These are phyloP conservation scores for Cancer borealis DNA, from an alignment of 2,888 invertebrate species.

Conservation along the genomic window DNA sequence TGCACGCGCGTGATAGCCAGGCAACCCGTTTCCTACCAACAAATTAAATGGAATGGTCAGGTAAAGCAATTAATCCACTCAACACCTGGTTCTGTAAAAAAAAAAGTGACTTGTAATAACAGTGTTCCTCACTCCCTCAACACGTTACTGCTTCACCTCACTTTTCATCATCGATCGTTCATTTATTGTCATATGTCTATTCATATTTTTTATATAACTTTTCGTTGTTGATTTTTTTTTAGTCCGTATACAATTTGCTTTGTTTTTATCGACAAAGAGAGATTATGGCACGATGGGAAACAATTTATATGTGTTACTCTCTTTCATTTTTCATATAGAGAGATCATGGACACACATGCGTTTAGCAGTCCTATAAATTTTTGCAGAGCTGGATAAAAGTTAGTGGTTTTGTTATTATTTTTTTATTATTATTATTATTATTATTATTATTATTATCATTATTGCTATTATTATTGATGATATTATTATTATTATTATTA, in stretches of 20 bases:
- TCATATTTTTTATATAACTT: not conserved
- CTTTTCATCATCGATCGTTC: not conserved
- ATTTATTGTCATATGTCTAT: not conserved
- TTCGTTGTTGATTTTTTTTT: not conserved
- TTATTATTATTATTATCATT: no score
- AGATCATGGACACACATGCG: no score
- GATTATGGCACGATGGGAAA: not conserved
- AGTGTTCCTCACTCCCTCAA: not conserved
- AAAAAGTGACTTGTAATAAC: not conserved
- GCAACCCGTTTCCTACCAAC: not conserved
- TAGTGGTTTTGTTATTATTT: no score
- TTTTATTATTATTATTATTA: no score
- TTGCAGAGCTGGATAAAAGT: no score
- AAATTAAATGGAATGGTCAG: not conserved
- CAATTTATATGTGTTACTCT: not conserved
- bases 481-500: no score
- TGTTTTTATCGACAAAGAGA: not conserved
- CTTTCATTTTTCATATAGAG: not conserved
- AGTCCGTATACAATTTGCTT: not conserved
- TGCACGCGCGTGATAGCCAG: not conserved
- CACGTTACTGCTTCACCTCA: not conserved
- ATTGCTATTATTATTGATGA: no score
- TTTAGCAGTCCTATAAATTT: no score
- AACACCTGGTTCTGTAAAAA: not conserved
- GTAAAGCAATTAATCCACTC: slow-evolving; percentile 20